Base-by-base conservation (phyloP, 2,797 vertebrate species). In the Falco naumanni region DNA sequence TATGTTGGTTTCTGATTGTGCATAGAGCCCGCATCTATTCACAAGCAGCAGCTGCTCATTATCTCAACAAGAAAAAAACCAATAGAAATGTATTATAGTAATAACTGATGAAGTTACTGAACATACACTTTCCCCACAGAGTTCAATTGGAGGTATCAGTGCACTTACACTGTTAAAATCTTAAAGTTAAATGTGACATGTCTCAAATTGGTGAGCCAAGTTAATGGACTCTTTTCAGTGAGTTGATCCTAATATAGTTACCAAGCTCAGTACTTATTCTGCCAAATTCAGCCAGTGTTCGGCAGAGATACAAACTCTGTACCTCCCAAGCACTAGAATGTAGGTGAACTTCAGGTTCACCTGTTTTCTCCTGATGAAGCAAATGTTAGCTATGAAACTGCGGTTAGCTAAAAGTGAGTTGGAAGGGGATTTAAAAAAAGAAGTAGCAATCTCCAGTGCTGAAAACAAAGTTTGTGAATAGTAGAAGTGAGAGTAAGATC, bases 61-160 rank as follows among this genome's bases (percentile, higher is more conserved):
- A 77, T 34, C 53, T 80, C 64, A 66, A 66, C 18, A 75, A 79
- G 41, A 84, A 70, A n/a, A 29, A 63, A 87, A 79, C 41, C 37
- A 89, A 17, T 47, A 65, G 45, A 61, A 71, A 90, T 48, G 12
- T 60, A 33, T 66, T 51, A 53, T 34, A 76, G 37, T 66, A 87
- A 54, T 78, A 76, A 63, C 74, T 79, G 43, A 4, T 51, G 29
- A 43, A 90, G 29, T 71, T 82, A 78, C 14, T 37, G 54, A 88
- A 81, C 12, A 18, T 4, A 2, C 20, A 10, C 33, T 7, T 84
- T 91, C 75, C 33, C 48, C 8, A 8, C 37, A 19, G 64, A 69
- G 13, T 86, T 91, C 70, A 37, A 0, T 0, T 7, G 12, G 59
- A 74, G 51, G 60, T 70, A 54, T 6, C 0, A 0, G 7, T 71